Percentiles rank a stretch among this genome's conserved stretches.
Evolutionary conservation across 1,140 invertebrate species (phyloP).

Genomic region (Cheumatopsyche charites): DNA sequence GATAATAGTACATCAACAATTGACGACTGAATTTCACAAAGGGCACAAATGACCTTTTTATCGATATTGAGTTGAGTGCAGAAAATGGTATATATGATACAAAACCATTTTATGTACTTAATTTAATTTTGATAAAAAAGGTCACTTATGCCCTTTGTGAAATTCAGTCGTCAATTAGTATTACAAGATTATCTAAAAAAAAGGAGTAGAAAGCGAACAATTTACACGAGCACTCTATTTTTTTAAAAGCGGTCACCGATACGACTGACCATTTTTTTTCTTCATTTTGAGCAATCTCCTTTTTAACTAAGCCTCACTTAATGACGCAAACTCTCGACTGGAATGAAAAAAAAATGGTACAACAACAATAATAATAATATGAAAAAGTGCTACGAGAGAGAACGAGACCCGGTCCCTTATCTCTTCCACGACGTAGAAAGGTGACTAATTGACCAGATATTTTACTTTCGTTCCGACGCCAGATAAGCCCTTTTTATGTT

Average conservation of each 20-base stretch:
- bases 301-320: slow-evolving; percentile 22
- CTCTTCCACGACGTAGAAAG: slow-evolving; percentile 26
- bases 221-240: not conserved
- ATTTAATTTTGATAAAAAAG: too few relatives aligned
- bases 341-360: not conserved
- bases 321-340: slow-evolving; percentile 9
- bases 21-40: too few relatives aligned
- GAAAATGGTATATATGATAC: too few relatives aligned
- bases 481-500: slow-evolving; percentile 18
- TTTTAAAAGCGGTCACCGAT: not conserved
- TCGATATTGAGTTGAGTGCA: too few relatives aligned
- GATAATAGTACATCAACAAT: too few relatives aligned
- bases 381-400: not conserved
- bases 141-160: too few relatives aligned
- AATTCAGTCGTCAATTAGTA: too few relatives aligned
- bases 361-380: too few relatives aligned
- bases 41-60: too few relatives aligned
- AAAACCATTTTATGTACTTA: too few relatives aligned
- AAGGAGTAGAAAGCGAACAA: slow-evolving; percentile 8
- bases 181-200: too few relatives aligned
- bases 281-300: slow-evolving; percentile 3
- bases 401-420: not conserved
- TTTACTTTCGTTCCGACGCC: slow-evolving; percentile 17
- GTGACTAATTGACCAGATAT: slow-evolving; percentile 28
- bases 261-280: too few relatives aligned